Conservation (phyloP, 2,888 invertebrate species). For the Dryomyza anilis region DNA sequence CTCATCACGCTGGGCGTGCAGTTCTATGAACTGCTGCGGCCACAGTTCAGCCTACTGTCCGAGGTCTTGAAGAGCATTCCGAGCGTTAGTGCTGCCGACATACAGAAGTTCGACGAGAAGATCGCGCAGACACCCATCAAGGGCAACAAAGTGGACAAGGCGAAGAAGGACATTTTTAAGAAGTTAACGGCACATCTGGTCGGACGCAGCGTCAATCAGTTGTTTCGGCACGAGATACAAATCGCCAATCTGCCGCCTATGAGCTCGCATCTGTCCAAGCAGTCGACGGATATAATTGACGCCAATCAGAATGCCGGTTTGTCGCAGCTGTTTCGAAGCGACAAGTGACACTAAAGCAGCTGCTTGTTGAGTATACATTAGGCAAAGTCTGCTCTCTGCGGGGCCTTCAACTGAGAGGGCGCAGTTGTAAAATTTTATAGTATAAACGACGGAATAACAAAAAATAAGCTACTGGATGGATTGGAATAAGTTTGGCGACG, state of each 20-base stretch:
- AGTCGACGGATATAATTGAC: slow-evolving; percentile 47
- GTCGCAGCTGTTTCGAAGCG: slow-evolving; percentile 48
- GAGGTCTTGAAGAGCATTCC: slow-evolving; percentile 79
- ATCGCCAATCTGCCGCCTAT: slow-evolving; percentile 83
- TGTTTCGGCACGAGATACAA: slow-evolving; percentile 86
- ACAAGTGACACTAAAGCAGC: slow-evolving; percentile 47
- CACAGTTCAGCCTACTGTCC: slow-evolving; percentile 72
- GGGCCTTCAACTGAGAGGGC: no score
- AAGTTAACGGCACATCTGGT: slow-evolving; percentile 84
- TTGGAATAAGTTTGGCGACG: no score
- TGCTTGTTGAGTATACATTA: not conserved
- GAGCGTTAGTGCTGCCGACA: slow-evolving; percentile 77
- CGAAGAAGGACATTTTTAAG: slow-evolving; percentile 88
- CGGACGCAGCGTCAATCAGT: slow-evolving; percentile 83
- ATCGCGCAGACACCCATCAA: slow-evolving; percentile 70
- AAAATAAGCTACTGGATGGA: no score
- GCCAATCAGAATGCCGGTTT: slow-evolving; percentile 53
- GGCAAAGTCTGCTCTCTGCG: not conserved
- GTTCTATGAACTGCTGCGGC: slow-evolving; percentile 82
- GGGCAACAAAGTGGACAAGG: slow-evolving; percentile 84
- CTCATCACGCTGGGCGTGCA: slow-evolving; percentile 81
- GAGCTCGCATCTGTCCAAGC: slow-evolving; percentile 41
- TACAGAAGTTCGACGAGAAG: slow-evolving; percentile 86
- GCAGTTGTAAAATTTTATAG: no score
- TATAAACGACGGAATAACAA: no score